Conservation (phyloP, 2,888 invertebrate species). For the Pyrrhosoma nymphula region DNA sequence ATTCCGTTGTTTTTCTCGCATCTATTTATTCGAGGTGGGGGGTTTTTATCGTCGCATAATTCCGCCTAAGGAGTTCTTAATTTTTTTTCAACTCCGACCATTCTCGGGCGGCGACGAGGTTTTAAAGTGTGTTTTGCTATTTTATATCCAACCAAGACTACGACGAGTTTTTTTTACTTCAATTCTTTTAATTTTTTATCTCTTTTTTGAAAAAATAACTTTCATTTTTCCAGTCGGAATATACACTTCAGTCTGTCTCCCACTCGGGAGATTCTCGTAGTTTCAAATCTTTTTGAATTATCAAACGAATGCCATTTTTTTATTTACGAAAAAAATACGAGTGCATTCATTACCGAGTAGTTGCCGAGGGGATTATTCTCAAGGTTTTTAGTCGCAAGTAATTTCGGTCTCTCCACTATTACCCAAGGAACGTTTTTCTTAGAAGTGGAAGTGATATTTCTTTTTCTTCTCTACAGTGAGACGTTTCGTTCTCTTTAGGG, state of each 20-base stretch:
- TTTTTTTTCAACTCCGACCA: not conserved
- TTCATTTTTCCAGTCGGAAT: not conserved
- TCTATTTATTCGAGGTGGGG: constrained; percentile 29
- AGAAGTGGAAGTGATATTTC: not conserved
- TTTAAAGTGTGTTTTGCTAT: not conserved
- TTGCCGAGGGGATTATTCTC: not conserved
- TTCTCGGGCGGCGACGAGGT: not conserved
- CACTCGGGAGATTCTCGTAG: not conserved
- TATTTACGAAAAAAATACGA: not conserved
- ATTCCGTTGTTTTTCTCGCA: constrained; percentile 12
- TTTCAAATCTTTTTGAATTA: constrained; percentile 28
- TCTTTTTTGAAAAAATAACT: not conserved
- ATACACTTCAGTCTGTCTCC: not conserved
- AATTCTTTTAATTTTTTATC: not conserved
- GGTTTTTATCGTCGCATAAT: constrained; percentile 21
- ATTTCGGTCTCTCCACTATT: not conserved
- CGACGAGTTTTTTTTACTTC: not conserved
- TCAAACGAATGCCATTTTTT: not conserved
- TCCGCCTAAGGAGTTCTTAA: not conserved
- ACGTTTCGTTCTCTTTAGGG: not conserved
- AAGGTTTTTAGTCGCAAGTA: not conserved
- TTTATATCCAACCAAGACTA: not conserved
- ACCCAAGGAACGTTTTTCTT: not conserved
- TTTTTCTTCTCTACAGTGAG: not conserved
- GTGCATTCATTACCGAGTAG: not conserved